phyloP scores from a whole-genome alignment of 2,888 invertebrate genomes.

The Spicauda simplicius region DNA sequence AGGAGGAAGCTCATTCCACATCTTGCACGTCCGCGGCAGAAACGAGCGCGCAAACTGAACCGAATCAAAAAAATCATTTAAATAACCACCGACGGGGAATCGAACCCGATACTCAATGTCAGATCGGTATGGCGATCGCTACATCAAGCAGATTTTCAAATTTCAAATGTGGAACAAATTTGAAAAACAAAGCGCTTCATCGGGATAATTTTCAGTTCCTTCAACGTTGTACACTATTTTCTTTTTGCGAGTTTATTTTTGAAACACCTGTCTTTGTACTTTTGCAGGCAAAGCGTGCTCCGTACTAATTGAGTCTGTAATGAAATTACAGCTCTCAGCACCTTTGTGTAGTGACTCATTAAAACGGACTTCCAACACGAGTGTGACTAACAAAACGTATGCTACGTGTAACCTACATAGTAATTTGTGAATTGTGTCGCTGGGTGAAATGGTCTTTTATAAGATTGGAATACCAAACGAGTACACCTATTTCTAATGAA shows the following conservation, averaged over 20 bases:
- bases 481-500: no score
- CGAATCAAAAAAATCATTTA: no score
- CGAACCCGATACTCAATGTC: no score
- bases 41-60: no score
- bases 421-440: slow-evolving; percentile 16
- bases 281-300: slow-evolving; percentile 28
- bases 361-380: slow-evolving; percentile 15
- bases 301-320: slow-evolving; percentile 32
- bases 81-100: no score
- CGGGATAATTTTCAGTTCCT: neutral
- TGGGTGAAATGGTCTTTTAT: neutral
- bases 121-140: no score
- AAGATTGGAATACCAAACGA: no score
- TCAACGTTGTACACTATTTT: neutral
- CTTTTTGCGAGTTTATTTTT: slow-evolving; percentile 14
- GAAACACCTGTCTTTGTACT: slow-evolving; percentile 32
- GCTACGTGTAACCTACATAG: slow-evolving; percentile 19
- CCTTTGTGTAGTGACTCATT: slow-evolving; percentile 28
- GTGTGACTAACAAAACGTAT: slow-evolving; percentile 8
- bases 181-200: no score
- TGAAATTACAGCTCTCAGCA: slow-evolving; percentile 26
- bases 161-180: no score
- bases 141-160: no score
- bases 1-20: no score
- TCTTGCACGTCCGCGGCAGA: no score